phyloP scores from a whole-genome alignment of 2,797 vertebrate genomes.

The Oryzias dopingdopingensis region DNA sequence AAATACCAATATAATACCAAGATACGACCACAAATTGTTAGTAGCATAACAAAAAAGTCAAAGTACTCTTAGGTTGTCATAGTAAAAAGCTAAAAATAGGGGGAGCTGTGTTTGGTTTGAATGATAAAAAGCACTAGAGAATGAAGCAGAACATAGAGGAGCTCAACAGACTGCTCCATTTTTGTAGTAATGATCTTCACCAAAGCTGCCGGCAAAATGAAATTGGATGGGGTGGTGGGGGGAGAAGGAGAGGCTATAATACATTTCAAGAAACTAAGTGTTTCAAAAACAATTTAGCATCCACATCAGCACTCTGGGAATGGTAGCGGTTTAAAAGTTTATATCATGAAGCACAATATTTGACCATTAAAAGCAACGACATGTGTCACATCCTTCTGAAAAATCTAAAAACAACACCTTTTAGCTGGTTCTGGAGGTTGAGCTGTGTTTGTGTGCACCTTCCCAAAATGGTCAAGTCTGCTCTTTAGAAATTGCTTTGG shows the following conservation, averaged over 20 bases:
- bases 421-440: neutral
- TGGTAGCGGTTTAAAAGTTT: slow-evolving; percentile 5
- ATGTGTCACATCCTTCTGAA: slow-evolving; percentile 13
- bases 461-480: slow-evolving; percentile 12
- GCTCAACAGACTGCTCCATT: slow-evolving; percentile 12
- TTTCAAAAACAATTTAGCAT: slow-evolving; percentile 28
- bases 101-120: neutral
- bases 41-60: no score
- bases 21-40: no score
- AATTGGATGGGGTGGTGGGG: neutral
- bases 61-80: no score
- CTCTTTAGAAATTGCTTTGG: slow-evolving; percentile 5
- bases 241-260: slow-evolving; percentile 10
- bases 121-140: slow-evolving; percentile 40
- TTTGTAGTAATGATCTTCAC: slow-evolving; percentile 24
- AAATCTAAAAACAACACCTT: slow-evolving; percentile 5
- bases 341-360: slow-evolving; percentile 7
- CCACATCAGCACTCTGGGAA: slow-evolving; percentile 16
- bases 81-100: slow-evolving; percentile 12
- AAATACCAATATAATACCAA: no score
- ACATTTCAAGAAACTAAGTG: slow-evolving; percentile 26
- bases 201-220: slow-evolving; percentile 30
- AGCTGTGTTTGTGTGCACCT: neutral
- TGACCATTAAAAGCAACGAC: slow-evolving; percentile 7
- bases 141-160: slow-evolving; percentile 20